These are phyloP conservation scores for Arion vulgaris DNA, from an alignment of 1,140 invertebrate species.

Conservation along the genomic window DNA sequence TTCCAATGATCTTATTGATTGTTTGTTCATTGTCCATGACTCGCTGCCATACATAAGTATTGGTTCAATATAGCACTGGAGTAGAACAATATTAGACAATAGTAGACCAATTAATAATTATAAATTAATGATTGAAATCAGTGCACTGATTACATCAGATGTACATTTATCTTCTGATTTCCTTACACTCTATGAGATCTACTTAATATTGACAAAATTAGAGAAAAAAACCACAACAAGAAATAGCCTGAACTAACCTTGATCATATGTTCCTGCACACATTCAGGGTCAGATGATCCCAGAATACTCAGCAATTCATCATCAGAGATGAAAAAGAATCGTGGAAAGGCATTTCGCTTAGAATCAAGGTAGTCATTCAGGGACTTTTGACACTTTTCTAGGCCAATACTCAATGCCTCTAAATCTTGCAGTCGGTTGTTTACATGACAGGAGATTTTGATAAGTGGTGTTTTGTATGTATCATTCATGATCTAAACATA, in stretches of 20 bases:
- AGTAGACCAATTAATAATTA: too few relatives aligned
- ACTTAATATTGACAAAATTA: too few relatives aligned
- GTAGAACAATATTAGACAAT: too few relatives aligned
- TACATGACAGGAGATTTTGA: conserved; percentile 83
- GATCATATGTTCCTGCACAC: conserved; percentile 92
- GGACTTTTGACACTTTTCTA: conserved; percentile 92
- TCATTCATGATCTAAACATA: conserved; percentile 86
- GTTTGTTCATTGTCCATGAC: too few relatives aligned
- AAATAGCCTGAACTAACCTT: conserved; percentile 78
- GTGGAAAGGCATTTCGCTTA: conserved; percentile 87
- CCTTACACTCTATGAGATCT: too few relatives aligned
- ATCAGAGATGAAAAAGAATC: conserved; percentile 94
- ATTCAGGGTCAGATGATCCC: conserved; percentile 84
- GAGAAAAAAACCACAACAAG: not conserved
- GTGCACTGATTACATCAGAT: too few relatives aligned
- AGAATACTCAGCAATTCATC: conserved; percentile 91
- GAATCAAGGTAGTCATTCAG: conserved; percentile 90
- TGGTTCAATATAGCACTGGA: too few relatives aligned
- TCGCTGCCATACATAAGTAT: too few relatives aligned
- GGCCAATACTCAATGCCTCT: conserved; percentile 79
- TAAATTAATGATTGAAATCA: too few relatives aligned
- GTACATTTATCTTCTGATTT: too few relatives aligned
- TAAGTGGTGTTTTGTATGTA: conserved; percentile 82
- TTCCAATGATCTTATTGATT: too few relatives aligned
- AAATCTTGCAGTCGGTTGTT: conserved; percentile 84